Evolutionary conservation across 2,113 vertebrate species (phyloP), one percentile per base, ranked within the genome.

Genomic region (Ancistrus triradiatus): DNA sequence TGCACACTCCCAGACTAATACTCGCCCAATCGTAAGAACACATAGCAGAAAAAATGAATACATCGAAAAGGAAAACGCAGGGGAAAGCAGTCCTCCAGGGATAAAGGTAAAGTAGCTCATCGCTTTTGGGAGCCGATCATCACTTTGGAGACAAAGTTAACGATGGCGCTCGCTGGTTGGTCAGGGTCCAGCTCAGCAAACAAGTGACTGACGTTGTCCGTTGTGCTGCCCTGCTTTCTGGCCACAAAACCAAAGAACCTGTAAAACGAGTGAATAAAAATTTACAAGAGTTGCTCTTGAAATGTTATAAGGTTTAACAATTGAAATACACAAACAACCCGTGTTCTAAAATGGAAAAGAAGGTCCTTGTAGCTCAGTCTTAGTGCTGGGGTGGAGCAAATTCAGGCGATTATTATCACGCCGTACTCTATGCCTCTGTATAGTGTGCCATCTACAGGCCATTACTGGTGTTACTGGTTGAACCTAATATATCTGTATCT

Each of bases 181-280:
- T 92, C 91, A 0, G 94, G 90, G 68, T 98, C 96, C 69, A 97
- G 84, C 86, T 99, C 96, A 0, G 96, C 94, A 13, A 99, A 99
- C 67, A 99, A 92, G 84, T 99, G 96, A 79, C 95, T 97, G 68
- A 98, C 79, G 4, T 99, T 99, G 88, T 99, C 96, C 2, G 96
- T 97, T 71, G 91, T 95, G 84, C 96, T 99, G 74, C 95, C 96
- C 80, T 98, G 96, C 76, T 98, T 98, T 63, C 95, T 88, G 6
- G 96, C 96, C 80, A 99, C 95, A 0, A 99, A 99, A 42, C 96
- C 96, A 0, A 99, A 99, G 80, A 98, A 89, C 82, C 96, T 99
- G 78, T 2, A 72, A 15, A n/a, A n/a, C n/a, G n/a, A n/a, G n/a
- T n/a, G n/a, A n/a, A n/a, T n/a, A n/a, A n/a, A n/a, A n/a, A n/a